Evolutionary conservation across 2,797 vertebrate genomes (phyloP), one percentile per base, ranked within the genome.

Genomic region (Parotocinclus haroldoi): DNA sequence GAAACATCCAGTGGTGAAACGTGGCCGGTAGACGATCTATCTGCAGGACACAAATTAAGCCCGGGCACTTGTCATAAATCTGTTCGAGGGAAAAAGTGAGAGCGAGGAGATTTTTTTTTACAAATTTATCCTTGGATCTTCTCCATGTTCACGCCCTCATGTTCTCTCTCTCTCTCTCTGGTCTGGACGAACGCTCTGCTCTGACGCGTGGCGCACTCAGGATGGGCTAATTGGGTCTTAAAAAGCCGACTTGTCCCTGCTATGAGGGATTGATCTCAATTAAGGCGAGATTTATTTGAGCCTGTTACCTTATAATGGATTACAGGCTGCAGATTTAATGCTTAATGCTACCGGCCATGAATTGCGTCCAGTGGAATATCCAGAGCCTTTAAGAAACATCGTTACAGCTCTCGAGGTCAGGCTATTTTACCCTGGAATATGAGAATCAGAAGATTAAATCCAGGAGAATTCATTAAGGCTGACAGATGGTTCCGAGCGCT

Each of bases 201-300:
- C 19, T 27, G 78, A 59, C 74, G 76, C 79, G 80, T 71, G 80
- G 78, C 74, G 77, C 82, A 79, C 85, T 85, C 80, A 82, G 67
- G 61, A 79, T 83, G 81, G 81, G 82, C 85, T 91, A 89, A 92
- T 91, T 89, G 87, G 86, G 87, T 88, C 88, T 91, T 90, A 89
- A 91, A 90, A 90, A 89, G 78, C 78, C 73, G 84, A 85, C 84
- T 88, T 90, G 89, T 90, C 88, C 81, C 81, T 84, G 83, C 87
- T 89, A 89, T 90, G 87, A 90, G 87, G 81, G 86, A 90, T 91
- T 89, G 83, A 89, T 89, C 87, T 90, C 86, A 89, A 89, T 91
- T 92, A 89, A 84, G 80, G 73, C 39, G 75, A 88, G 89, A 91
- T 90, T 90, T 90, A 92, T 91, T 86, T 81, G 78, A 71, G 81